Conservation (phyloP, 1,140 invertebrate species). For the Caenorhabditis briggsae region DNA sequence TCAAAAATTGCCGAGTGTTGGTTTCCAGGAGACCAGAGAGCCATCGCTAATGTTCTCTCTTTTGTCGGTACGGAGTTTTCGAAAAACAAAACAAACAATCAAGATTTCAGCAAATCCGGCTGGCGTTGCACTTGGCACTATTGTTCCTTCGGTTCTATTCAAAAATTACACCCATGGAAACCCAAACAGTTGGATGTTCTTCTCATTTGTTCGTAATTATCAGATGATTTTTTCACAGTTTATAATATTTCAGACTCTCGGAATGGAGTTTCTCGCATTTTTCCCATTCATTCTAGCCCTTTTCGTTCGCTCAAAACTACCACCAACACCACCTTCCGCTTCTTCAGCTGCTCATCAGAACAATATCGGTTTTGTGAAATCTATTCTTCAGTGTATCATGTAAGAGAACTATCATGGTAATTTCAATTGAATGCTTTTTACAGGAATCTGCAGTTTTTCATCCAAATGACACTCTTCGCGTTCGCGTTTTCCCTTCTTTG, state of each 20-base stretch:
- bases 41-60: slow-evolving; percentile 74
- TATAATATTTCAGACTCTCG: slow-evolving; percentile 24
- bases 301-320: slow-evolving; percentile 13
- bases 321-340: slow-evolving; percentile 49
- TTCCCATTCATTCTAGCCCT: slow-evolving; percentile 29
- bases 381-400: slow-evolving; percentile 55
- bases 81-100: neutral
- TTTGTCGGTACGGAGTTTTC: slow-evolving; percentile 68
- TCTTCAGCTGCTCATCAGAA: slow-evolving; percentile 56
- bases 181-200: slow-evolving; percentile 68
- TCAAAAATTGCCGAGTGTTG: slow-evolving; percentile 77
- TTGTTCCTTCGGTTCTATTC: slow-evolving; percentile 72
- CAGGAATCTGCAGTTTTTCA: slow-evolving; percentile 64
- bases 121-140: slow-evolving; percentile 75
- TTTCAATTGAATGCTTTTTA: neutral
- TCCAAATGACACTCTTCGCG: slow-evolving; percentile 63
- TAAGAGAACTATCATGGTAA: slow-evolving; percentile 9
- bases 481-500: slow-evolving; percentile 65
- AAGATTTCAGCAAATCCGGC: slow-evolving; percentile 74
- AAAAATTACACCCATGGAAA: slow-evolving; percentile 19
- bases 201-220: slow-evolving; percentile 43
- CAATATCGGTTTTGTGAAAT: slow-evolving; percentile 28
- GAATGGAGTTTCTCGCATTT: slow-evolving; percentile 27
- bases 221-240: neutral
- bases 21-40: slow-evolving; percentile 74